A percentile compares a stretch with the other conserved stretches of the same genome.
phyloP scores from a whole-genome alignment of 1,140 invertebrate species.

The Temnothorax curvispinosus region DNA sequence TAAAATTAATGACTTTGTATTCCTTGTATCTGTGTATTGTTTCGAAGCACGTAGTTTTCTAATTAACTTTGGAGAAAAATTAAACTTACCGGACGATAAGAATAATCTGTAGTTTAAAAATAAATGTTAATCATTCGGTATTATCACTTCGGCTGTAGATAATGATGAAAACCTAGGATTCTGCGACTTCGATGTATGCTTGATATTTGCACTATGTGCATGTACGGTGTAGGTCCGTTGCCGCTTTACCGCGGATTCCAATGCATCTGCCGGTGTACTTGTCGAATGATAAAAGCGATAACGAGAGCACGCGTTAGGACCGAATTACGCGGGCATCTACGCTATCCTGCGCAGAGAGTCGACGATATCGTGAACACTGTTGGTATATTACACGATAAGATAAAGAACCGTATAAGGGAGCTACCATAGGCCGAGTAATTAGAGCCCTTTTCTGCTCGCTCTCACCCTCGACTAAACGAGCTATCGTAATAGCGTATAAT shows the following conservation, averaged over 20 bases:
- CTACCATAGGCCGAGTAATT: constrained; percentile 32
- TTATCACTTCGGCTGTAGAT: neutral
- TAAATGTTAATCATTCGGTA: constrained; percentile 14
- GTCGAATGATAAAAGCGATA: constrained; percentile 62
- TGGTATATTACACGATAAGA: constrained; percentile 64
- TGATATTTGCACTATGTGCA: neutral
- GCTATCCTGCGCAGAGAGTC: neutral
- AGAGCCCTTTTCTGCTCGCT: constrained; percentile 25
- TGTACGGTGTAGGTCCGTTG: neutral
- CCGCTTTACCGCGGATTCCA: constrained; percentile 13
- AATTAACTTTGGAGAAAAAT: neutral
- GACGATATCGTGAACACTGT: constrained; percentile 50
- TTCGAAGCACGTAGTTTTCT: neutral
- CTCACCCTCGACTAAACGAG: neutral
- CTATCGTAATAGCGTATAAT: constrained; percentile 48
- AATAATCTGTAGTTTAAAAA: neutral
- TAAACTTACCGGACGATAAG: neutral
- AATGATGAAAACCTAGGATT: neutral
- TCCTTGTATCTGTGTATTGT: neutral
- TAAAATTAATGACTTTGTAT: neutral
- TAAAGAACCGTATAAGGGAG: neutral
- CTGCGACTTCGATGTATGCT: neutral
- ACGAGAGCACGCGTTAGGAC: constrained; percentile 54
- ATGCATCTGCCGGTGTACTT: constrained; percentile 17
- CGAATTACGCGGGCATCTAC: constrained; percentile 59